Evolutionary conservation across 1,140 invertebrate genomes (phyloP), one percentile per base, ranked within the genome.

Genomic region (Euwallacea similis): DNA sequence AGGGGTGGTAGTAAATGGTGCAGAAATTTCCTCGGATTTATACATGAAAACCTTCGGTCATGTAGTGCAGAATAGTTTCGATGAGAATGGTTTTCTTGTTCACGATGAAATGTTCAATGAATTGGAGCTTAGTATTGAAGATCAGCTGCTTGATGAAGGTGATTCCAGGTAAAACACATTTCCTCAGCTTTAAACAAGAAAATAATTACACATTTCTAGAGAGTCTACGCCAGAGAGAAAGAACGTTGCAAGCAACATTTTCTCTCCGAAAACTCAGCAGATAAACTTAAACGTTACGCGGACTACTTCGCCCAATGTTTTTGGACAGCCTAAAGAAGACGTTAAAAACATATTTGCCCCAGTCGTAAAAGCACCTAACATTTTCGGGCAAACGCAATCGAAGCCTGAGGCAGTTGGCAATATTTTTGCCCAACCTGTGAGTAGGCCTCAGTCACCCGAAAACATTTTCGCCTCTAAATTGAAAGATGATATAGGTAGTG

Each of bases 1-100:
- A 71, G 89, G 89, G 0, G 85, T 89, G 79, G 86, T 87, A 44
- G 86, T 93, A 9, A 87, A 87, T 53, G 90, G 90, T 0, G 84
- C 84, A 15, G 76, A 88, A 64, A 86, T 88, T 0, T 78, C 83
- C 33, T 76, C 84, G 41, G 77, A 83, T 74, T 43, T 79, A 47
- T 88, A 67, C 59, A 85, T 69, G 69, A 81, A 70, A 81, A 81
- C 67, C 15, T 61, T 62, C 21, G 33, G 53, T 70, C 86, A 90
- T 74, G 77, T 76, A 4, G 84, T 87, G 0, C 87, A 90, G 73
- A 84, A 86, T 13, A 93, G 91, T 82, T 93, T 93, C 75, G 85
- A 87, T 77, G 78, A 80, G 10, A 81, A 88, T 58, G 88, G 89
- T 4, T 87, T 83, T 78, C 86, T 74, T 79, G 84, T 74, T 85